Conservation (phyloP, 2,797 vertebrate species). For the Odontamblyopus lacepedii region DNA sequence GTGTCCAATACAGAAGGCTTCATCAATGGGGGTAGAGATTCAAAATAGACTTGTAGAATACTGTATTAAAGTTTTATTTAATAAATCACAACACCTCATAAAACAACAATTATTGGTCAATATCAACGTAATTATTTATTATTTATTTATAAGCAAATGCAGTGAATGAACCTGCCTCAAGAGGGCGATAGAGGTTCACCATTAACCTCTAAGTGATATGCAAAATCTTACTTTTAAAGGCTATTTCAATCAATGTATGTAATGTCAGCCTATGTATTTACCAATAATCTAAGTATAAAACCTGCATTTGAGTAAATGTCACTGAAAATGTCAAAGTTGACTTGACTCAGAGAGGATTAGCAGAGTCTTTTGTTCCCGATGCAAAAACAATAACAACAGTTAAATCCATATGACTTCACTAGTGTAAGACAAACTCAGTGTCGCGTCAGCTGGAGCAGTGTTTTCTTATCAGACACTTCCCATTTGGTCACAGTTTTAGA, state of each 20-base stretch:
- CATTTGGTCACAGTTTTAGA: conserved; percentile 13
- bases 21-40: no score
- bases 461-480: conserved; percentile 2
- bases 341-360: conserved; percentile 28
- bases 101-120: not conserved
- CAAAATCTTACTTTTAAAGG: not conserved
- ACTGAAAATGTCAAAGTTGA: conserved; percentile 52
- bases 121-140: no score
- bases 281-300: not conserved
- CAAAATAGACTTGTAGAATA: no score
- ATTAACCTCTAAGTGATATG: not conserved
- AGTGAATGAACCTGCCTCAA: conserved; percentile 12
- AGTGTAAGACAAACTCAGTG: conserved; percentile 16
- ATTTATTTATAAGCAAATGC: no score
- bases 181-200: conserved; percentile 46
- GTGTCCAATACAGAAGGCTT: no score
- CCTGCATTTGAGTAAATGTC: not conserved
- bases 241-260: not conserved
- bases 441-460: conserved; percentile 18
- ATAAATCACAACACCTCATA: not conserved
- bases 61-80: not conserved
- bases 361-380: conserved; percentile 34
- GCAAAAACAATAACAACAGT: not conserved
- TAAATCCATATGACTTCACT: conserved; percentile 37
- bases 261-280: not conserved